Percentiles rank a stretch among this genome's conserved stretches.
Conservation (phyloP, 2,113 vertebrate species). For the Zootoca vivipara region DNA sequence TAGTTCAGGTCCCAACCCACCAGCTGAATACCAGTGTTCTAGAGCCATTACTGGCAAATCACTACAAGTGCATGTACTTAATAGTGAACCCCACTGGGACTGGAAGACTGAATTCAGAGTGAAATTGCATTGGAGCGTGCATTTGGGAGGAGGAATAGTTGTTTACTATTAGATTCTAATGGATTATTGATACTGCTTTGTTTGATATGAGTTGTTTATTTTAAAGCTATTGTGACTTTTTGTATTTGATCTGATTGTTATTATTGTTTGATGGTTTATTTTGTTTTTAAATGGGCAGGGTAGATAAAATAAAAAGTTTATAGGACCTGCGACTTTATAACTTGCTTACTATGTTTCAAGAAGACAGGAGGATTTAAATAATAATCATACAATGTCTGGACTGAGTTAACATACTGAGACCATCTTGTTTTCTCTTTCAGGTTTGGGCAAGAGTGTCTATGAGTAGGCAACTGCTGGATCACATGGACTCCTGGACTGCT, state of each 20-base stretch:
- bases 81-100: background rate
- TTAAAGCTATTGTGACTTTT: too few relatives aligned
- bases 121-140: background rate
- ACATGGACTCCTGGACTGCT: slow-evolving; percentile 92
- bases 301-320: too few relatives aligned
- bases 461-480: slow-evolving; percentile 86
- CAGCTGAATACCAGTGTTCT: background rate
- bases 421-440: slow-evolving; percentile 64
- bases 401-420: background rate
- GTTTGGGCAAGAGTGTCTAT: slow-evolving; percentile 94
- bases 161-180: too few relatives aligned
- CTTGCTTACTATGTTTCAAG: accelerated
- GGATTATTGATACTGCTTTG: too few relatives aligned
- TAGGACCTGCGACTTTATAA: background rate
- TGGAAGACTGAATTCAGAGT: background rate
- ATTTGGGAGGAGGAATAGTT: too few relatives aligned
- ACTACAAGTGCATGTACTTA: background rate
- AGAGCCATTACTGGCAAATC: background rate
- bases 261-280: too few relatives aligned
- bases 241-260: too few relatives aligned
- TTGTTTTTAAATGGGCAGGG: too few relatives aligned
- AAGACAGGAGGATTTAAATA: background rate
- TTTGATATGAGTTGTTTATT: too few relatives aligned
- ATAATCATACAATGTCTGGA: too few relatives aligned
- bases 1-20: too few relatives aligned